Conservation (phyloP, 2,797 vertebrate species). For the Macroramphosus scolopax region DNA sequence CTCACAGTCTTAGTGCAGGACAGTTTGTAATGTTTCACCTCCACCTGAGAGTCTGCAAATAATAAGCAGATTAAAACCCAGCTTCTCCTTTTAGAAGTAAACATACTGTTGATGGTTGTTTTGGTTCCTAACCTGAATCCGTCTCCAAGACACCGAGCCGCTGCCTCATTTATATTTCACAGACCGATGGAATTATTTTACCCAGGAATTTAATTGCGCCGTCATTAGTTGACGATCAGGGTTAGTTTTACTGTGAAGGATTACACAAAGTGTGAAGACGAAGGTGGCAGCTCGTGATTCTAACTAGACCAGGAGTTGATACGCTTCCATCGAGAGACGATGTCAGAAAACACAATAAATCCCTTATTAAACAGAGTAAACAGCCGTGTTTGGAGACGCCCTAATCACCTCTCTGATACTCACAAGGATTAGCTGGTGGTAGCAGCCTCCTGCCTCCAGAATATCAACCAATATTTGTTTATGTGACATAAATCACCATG, state of each 20-base stretch:
- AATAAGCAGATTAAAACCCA: slow-evolving; percentile 41
- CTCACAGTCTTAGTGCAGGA: too few species aligned
- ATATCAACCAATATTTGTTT: slow-evolving; percentile 26
- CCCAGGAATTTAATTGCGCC: slow-evolving; percentile 18
- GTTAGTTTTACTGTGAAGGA: slow-evolving; percentile 6
- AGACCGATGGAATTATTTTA: slow-evolving; percentile 16
- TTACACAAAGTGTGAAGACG: slow-evolving; percentile 4
- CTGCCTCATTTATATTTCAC: slow-evolving; percentile 32
- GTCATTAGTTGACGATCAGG: neutral
- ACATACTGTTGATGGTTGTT: slow-evolving; percentile 12
- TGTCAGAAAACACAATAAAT: too few species aligned
- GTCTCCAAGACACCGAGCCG: slow-evolving; percentile 18
- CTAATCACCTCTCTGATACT: slow-evolving; percentile 31
- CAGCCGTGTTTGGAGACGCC: slow-evolving; percentile 13
- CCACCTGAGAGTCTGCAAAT: too few species aligned
- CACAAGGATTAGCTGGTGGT: slow-evolving; percentile 29
- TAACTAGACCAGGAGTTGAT: slow-evolving; percentile 1
- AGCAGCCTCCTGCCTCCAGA: slow-evolving; percentile 10
- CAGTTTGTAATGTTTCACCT: too few species aligned
- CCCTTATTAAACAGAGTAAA: slow-evolving; percentile 19
- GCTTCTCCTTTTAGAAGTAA: slow-evolving; percentile 25
- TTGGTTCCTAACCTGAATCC: slow-evolving; percentile 22
- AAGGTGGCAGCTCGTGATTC: neutral
- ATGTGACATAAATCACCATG: too few species aligned
- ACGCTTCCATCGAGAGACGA: slow-evolving; percentile 4